Conservation (phyloP, 1,140 invertebrate species). For the Steinernema feltiae region DNA sequence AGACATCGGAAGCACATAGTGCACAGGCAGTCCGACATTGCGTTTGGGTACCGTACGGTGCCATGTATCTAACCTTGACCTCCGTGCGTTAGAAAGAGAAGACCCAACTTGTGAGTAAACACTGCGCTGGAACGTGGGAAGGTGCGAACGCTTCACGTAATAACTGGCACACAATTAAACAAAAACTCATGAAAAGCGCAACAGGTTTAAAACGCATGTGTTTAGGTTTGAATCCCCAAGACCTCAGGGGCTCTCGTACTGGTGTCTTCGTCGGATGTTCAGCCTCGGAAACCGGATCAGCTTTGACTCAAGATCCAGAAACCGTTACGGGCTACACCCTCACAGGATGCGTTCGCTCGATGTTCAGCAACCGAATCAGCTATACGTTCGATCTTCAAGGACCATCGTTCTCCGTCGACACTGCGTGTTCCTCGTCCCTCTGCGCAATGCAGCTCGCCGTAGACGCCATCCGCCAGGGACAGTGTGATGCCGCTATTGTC, state of each 20-base stretch:
- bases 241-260: slow-evolving; percentile 58
- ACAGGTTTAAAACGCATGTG: too few relatives aligned
- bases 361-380: slow-evolving; percentile 92
- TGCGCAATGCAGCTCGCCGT: slow-evolving; percentile 77
- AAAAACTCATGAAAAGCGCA: too few relatives aligned
- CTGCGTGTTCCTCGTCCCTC: slow-evolving; percentile 86
- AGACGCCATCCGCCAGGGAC: slow-evolving; percentile 71
- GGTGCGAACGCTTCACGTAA: not conserved
- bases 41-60: slow-evolving; percentile 24
- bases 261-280: slow-evolving; percentile 58
- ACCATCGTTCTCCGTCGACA: slow-evolving; percentile 85
- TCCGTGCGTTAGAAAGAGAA: not conserved
- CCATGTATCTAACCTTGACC: slow-evolving; percentile 34
- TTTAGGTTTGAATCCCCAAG: slow-evolving; percentile 67
- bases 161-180: too few relatives aligned
- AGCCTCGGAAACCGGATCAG: slow-evolving; percentile 66
- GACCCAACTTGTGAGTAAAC: slow-evolving; percentile 21
- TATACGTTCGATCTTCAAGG: slow-evolving; percentile 80
- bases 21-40: slow-evolving; percentile 8
- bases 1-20: slow-evolving; percentile 17
- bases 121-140: slow-evolving; percentile 23
- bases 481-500: slow-evolving; percentile 85
- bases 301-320: slow-evolving; percentile 70
- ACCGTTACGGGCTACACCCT: slow-evolving; percentile 80
- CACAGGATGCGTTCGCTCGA: slow-evolving; percentile 81